Conservation (phyloP, 1,140 invertebrate genomes). For the Papilio dardanus region DNA sequence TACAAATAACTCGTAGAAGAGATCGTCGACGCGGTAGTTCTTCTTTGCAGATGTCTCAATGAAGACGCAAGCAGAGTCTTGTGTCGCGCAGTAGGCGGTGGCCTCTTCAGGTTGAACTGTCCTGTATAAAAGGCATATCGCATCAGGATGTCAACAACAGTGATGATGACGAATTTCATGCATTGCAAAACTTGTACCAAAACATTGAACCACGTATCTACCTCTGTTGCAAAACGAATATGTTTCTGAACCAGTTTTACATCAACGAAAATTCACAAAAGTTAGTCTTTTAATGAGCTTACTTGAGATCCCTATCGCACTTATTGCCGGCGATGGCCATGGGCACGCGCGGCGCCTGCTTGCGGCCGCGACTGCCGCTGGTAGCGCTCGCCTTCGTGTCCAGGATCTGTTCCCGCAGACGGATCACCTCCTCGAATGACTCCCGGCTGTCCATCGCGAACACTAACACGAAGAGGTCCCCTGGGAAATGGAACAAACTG, state of each 20-base stretch:
- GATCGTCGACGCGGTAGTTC: slow-evolving; percentile 90
- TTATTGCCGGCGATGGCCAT: slow-evolving; percentile 94
- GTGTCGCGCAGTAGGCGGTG: slow-evolving; percentile 86
- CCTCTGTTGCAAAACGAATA: too few species aligned
- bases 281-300: too few species aligned
- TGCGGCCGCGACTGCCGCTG: slow-evolving; percentile 84
- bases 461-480: slow-evolving; percentile 92
- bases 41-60: slow-evolving; percentile 92
- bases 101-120: slow-evolving; percentile 88
- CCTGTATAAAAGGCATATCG: slow-evolving; percentile 67
- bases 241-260: too few species aligned
- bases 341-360: slow-evolving; percentile 86
- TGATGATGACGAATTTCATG: too few species aligned
- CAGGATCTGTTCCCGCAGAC: slow-evolving; percentile 91
- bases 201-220: too few species aligned
- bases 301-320: slow-evolving; percentile 89
- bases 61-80: slow-evolving; percentile 89
- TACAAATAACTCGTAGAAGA: slow-evolving; percentile 91
- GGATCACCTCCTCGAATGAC: slow-evolving; percentile 92
- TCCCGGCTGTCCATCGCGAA: slow-evolving; percentile 93
- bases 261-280: too few species aligned
- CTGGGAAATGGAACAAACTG: slow-evolving; percentile 79
- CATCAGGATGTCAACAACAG: too few species aligned
- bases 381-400: slow-evolving; percentile 89
- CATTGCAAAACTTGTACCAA: too few species aligned